Conservation (phyloP, 2,888 invertebrate genomes). For the Ctenicera cuprea region DNA sequence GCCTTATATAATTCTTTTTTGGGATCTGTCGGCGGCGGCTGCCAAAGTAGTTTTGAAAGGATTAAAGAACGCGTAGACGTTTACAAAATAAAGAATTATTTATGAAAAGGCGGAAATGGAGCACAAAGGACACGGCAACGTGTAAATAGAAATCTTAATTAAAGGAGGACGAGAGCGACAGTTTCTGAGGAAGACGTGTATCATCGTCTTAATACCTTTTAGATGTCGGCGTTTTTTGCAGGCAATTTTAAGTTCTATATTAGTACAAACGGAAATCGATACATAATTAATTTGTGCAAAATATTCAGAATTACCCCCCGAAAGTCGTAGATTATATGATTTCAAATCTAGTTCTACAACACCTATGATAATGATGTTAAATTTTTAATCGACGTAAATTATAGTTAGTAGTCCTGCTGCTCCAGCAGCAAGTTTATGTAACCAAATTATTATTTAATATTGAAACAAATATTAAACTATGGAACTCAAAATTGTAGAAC, state of each 20-base stretch:
- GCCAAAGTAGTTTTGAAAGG: constrained; percentile 55
- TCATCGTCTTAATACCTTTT: constrained; percentile 31
- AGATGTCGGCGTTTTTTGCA: constrained; percentile 30
- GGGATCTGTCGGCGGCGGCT: constrained; percentile 50
- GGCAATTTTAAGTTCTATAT: not conserved
- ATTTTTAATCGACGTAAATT: too few species aligned
- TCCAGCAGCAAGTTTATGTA: too few species aligned
- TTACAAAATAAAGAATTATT: constrained; percentile 61
- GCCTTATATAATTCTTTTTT: constrained; percentile 46
- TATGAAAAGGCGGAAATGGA: constrained; percentile 57
- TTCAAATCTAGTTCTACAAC: too few species aligned
- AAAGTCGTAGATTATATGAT: too few species aligned
- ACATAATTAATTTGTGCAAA: too few species aligned
- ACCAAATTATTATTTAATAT: too few species aligned
- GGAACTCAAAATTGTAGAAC: too few species aligned
- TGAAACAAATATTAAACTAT: too few species aligned
- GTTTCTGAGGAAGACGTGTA: constrained; percentile 36
- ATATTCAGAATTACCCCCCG: too few species aligned
- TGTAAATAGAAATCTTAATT: constrained; percentile 57
- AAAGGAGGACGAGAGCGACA: constrained; percentile 50
- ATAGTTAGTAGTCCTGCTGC: too few species aligned
- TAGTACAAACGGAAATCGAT: too few species aligned
- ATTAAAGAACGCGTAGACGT: constrained; percentile 58
- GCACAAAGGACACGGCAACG: constrained; percentile 48
- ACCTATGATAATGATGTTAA: too few species aligned